phyloP scores from a whole-genome alignment of 2,888 invertebrate genomes.

The Tenthredo mesomela region DNA sequence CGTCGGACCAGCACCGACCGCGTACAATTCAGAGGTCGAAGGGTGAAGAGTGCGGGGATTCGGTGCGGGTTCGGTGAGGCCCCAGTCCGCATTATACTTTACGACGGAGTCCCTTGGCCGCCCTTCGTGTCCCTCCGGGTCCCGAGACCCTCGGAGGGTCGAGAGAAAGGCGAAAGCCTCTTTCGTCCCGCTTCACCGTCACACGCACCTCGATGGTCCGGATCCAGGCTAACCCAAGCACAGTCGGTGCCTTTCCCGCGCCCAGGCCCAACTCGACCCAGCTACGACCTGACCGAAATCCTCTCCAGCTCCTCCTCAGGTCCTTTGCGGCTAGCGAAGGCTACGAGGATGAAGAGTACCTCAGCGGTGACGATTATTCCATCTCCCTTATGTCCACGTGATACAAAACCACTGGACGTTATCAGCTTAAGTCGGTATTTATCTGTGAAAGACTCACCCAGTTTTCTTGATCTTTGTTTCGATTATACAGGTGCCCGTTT shows the following conservation, averaged over 20 bases:
- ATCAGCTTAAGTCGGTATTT: slow-evolving; percentile 19
- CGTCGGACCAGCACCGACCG: slow-evolving; percentile 30
- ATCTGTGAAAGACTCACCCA: background rate
- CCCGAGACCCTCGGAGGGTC: slow-evolving; percentile 59
- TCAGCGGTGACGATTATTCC: background rate
- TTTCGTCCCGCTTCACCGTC: slow-evolving; percentile 67
- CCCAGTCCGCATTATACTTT: slow-evolving; percentile 50
- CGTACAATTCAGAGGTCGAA: slow-evolving; percentile 44
- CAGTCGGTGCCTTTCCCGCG: slow-evolving; percentile 47
- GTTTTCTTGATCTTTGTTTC: background rate
- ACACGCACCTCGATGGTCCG: slow-evolving; percentile 60
- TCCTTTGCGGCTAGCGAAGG: slow-evolving; percentile 39
- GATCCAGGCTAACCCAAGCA: slow-evolving; percentile 43
- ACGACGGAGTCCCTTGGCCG: slow-evolving; percentile 47
- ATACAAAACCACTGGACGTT: slow-evolving; percentile 26
- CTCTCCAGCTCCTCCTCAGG: slow-evolving; percentile 40
- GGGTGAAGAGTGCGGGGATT: slow-evolving; percentile 45
- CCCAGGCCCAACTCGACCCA: slow-evolving; percentile 48
- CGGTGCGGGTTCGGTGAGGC: slow-evolving; percentile 49
- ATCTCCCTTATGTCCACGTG: slow-evolving; percentile 6
- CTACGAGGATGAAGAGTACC: slow-evolving; percentile 33
- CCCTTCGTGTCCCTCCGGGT: slow-evolving; percentile 40
- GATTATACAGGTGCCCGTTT: background rate
- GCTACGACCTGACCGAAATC: slow-evolving; percentile 43
- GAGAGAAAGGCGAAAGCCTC: slow-evolving; percentile 66